These are phyloP conservation scores for Lepilemur ruficaudatus DNA, from an alignment of 2,797 vertebrate species.

Conservation along the genomic window DNA sequence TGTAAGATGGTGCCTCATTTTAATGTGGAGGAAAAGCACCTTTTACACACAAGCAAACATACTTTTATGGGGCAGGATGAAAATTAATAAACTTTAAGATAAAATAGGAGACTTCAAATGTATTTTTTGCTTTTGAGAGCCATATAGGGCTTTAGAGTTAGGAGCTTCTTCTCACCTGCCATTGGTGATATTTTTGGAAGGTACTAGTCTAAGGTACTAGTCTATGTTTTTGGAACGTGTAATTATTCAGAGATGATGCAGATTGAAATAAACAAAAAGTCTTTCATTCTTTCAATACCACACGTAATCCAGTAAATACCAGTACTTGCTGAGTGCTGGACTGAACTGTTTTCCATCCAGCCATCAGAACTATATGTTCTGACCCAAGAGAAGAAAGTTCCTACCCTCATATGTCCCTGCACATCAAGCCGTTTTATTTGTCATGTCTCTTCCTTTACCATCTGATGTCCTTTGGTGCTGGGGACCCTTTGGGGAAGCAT, in stretches of 20 bases:
- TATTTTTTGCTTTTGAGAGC: background rate
- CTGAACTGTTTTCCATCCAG: background rate
- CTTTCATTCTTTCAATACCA: background rate
- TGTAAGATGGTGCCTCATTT: background rate
- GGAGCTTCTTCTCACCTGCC: background rate
- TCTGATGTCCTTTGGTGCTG: background rate
- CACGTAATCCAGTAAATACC: background rate
- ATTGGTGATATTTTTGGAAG: background rate
- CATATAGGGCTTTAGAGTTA: background rate
- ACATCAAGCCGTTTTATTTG: background rate
- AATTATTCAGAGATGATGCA: background rate
- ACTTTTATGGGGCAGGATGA: background rate
- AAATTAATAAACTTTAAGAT: constrained; percentile 23
- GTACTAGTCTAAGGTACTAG: background rate
- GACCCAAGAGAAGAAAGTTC: background rate
- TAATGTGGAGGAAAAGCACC: background rate
- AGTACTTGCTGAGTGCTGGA: background rate
- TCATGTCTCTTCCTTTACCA: background rate
- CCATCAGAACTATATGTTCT: background rate
- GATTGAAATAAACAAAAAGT: background rate
- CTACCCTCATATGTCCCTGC: background rate
- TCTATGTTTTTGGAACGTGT: background rate
- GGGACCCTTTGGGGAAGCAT: background rate
- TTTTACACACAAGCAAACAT: background rate
- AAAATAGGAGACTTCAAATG: background rate